Conservation (phyloP, 2,113 vertebrate species). For the Siphamia tubifer region DNA sequence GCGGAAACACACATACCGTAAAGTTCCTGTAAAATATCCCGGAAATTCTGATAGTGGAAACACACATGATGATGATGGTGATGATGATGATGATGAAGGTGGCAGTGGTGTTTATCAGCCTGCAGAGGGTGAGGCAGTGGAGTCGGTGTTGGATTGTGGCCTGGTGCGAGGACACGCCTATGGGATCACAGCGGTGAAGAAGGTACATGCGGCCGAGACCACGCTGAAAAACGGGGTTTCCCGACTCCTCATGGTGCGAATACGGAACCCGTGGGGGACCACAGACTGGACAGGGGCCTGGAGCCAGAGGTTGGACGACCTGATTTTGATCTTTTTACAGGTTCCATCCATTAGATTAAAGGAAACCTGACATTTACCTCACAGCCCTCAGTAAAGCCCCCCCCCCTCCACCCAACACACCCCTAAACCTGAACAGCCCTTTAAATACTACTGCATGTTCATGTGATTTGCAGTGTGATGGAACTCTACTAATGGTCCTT, state of each 20-base stretch:
- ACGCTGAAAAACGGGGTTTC: constrained; percentile 32
- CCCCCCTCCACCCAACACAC: too few relatives aligned
- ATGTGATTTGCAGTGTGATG: constrained; percentile 7
- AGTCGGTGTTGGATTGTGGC: constrained; percentile 80
- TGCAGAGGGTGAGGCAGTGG: constrained; percentile 74
- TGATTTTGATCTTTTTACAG: constrained; percentile 16
- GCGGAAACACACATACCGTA: too few relatives aligned
- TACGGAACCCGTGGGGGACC: constrained; percentile 85
- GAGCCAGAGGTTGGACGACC: constrained; percentile 77
- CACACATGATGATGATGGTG: too few relatives aligned
- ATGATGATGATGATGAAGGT: too few relatives aligned
- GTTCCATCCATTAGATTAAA: neutral
- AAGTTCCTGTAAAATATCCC: too few relatives aligned
- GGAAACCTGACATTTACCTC: constrained; percentile 46
- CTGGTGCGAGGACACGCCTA: constrained; percentile 84
- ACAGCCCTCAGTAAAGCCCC: constrained; percentile 36
- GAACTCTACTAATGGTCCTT: neutral
- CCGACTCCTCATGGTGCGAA: constrained; percentile 79
- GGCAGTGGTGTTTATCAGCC: constrained; percentile 75
- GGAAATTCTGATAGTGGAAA: too few relatives aligned
- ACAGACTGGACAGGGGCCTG: constrained; percentile 84
- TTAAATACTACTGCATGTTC: constrained; percentile 36
- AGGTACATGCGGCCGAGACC: constrained; percentile 60
- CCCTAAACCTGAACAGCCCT: constrained; percentile 46
- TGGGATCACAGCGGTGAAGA: constrained; percentile 78